Evolutionary conservation across 2,113 vertebrate genomes (phyloP).

Genomic region (Phyllopteryx taeniolatus): DNA sequence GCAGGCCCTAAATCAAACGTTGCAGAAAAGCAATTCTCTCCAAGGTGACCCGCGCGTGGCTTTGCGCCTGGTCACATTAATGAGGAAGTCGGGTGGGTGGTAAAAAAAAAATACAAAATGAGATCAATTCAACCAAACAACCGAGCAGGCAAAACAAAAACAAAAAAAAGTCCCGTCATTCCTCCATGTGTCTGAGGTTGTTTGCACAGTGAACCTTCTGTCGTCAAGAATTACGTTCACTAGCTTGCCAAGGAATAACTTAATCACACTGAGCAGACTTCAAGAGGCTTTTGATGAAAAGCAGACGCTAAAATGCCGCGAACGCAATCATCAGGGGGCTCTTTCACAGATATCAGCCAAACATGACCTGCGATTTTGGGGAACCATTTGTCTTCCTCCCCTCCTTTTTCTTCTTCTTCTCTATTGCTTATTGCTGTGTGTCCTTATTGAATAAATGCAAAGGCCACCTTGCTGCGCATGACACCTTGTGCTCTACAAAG

Average conservation of each 20-base stretch:
- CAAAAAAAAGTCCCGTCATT: constrained; percentile 8
- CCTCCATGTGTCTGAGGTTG: constrained; percentile 40
- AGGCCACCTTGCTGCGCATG: constrained; percentile 54
- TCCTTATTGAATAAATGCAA: constrained; percentile 69
- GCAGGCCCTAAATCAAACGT: constrained; percentile 66
- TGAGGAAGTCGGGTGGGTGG: constrained; percentile 25
- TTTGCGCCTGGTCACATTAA: constrained; percentile 54
- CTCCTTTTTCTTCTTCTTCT: constrained; percentile 1
- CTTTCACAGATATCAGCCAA: constrained; percentile 47
- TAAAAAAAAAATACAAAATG: neutral
- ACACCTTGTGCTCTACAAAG: constrained; percentile 64
- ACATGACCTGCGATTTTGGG: constrained; percentile 57
- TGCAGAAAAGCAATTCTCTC: constrained; percentile 69
- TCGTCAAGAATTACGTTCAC: constrained; percentile 61
- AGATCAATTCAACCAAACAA: neutral
- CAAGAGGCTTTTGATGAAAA: constrained; percentile 55
- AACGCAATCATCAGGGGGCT: constrained; percentile 38
- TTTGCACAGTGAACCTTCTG: constrained; percentile 43
- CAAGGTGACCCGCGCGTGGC: constrained; percentile 65
- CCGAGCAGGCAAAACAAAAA: neutral
- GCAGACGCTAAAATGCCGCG: constrained; percentile 34
- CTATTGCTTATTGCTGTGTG: constrained; percentile 46
- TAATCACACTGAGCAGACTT: constrained; percentile 55
- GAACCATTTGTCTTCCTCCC: constrained; percentile 53
- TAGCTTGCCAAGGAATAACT: constrained; percentile 62